Base-by-base conservation (phyloP, 2,888 invertebrate genomes). In the Buathra laborator region DNA sequence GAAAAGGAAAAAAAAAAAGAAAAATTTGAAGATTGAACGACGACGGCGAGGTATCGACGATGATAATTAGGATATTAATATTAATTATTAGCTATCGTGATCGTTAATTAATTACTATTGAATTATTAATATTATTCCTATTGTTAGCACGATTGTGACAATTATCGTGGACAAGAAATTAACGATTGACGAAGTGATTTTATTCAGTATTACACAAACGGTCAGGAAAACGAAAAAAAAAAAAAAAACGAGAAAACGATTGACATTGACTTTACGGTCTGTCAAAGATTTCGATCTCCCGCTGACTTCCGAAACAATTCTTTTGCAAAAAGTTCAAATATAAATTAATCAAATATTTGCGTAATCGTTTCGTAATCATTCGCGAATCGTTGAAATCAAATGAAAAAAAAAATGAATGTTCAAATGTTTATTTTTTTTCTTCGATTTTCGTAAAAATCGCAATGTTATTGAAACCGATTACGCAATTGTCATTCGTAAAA, bases 41-140 rank as follows among this genome's bases (percentile, higher is more conserved):
- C 70, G 83, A 87, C 83, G 84, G 78, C 72, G 75, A 76, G 59
- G 74, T 78, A 86, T 74, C 67, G 66, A 85, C 64, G 68, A 81
- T 81, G 62, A 84, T 75, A 83, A 86, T 81, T 82, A 81, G 76
- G 78, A 86, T 78, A 76, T 81, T 76, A 83, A 81, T 82, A 84
- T 86, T 84, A 83, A 85, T 85, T 87, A 85, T 86, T 85, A 84
- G 71, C 43, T 78, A 88, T 83, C 83, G 86, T 88, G 85, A 82
- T 79, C 85, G 86, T 86, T 85, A 82, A 85, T 83, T 77, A 83
- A 86, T 86, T 75, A 75, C 75, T 77, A 86, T 83, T 81, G 81
- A 81, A 83, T 77, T 78, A 81, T 80, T 71, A 77, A 80, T 77
- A 79, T 80, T 76, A 86, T 85, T 86, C 83, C 76, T 84, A 84